Conservation (phyloP, 2,113 vertebrate genomes). For the Balaenoptera acutorostrata region DNA sequence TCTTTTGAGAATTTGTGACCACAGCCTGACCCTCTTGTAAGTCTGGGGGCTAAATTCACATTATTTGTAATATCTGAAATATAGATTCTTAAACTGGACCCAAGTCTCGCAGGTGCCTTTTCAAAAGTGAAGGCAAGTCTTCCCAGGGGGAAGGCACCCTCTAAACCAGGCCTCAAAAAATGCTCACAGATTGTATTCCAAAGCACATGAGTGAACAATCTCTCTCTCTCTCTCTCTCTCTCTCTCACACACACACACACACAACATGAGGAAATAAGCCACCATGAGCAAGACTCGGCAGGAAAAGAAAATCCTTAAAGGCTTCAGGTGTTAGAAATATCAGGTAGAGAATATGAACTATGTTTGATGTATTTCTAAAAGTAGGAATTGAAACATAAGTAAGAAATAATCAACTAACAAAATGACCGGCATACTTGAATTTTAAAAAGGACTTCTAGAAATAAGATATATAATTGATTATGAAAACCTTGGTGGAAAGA, state of each 20-base stretch:
- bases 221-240: no score
- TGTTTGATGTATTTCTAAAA: neutral
- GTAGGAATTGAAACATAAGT: neutral
- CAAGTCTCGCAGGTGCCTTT: neutral
- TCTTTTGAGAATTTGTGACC: neutral
- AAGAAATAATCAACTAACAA: neutral
- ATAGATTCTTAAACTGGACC: neutral
- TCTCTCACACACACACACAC: neutral
- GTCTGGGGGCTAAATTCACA: neutral
- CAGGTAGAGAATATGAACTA: neutral
- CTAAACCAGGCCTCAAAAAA: neutral
- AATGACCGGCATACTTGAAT: neutral
- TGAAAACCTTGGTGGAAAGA: neutral
- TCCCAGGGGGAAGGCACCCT: neutral
- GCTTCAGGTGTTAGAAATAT: neutral
- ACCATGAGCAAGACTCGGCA: neutral
- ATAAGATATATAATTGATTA: neutral
- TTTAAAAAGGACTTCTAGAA: neutral
- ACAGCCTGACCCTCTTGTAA: neutral
- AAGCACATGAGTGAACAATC: neutral
- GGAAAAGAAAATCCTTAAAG: neutral
- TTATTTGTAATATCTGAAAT: neutral
- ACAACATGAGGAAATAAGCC: neutral
- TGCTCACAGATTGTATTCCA: neutral
- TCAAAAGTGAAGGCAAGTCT: neutral